A percentile compares a stretch with the other conserved stretches of the same genome.
phyloP scores from a whole-genome alignment of 2,888 invertebrate species.

The Scaptomyza reducta region DNA sequence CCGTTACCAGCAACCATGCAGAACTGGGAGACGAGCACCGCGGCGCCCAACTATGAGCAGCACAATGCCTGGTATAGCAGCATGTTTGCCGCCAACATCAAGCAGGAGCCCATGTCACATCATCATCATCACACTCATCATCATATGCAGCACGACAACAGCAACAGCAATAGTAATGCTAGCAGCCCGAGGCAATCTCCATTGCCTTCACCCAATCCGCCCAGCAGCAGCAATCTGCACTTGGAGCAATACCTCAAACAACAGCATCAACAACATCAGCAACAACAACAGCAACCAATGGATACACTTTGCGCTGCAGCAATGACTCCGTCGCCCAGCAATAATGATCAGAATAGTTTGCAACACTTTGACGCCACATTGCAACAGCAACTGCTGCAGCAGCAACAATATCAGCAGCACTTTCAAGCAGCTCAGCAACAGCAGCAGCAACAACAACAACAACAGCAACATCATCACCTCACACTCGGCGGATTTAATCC shows the following conservation, averaged over 20 bases:
- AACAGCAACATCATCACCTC: constrained; percentile 82
- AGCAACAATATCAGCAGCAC: constrained; percentile 71
- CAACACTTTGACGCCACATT: constrained; percentile 71
- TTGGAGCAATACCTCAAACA: constrained; percentile 81
- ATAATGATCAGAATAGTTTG: constrained; percentile 72
- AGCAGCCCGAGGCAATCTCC: constrained; percentile 67
- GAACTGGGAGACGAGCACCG: constrained; percentile 82
- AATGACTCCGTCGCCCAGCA: constrained; percentile 82
- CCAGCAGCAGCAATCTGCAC: constrained; percentile 49
- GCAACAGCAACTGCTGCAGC: constrained; percentile 76
- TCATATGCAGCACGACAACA: constrained; percentile 30
- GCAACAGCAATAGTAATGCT: constrained; percentile 59
- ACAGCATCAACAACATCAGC: constrained; percentile 71
- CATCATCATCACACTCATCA: constrained; percentile 50
- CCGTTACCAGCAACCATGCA: constrained; percentile 77
- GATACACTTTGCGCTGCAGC: constrained; percentile 71
- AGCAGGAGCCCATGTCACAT: constrained; percentile 78
- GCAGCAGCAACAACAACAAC: constrained; percentile 64
- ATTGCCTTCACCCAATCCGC: constrained; percentile 47
- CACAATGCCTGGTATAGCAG: constrained; percentile 83
- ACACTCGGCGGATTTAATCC: constrained; percentile 86
- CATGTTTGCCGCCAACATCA: constrained; percentile 82
- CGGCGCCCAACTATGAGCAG: constrained; percentile 81
- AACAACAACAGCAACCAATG: constrained; percentile 69
- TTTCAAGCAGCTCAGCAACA: constrained; percentile 66